Evolutionary conservation across 2,113 vertebrate genomes (phyloP).

Genomic region (Motacilla tschutschensis): DNA sequence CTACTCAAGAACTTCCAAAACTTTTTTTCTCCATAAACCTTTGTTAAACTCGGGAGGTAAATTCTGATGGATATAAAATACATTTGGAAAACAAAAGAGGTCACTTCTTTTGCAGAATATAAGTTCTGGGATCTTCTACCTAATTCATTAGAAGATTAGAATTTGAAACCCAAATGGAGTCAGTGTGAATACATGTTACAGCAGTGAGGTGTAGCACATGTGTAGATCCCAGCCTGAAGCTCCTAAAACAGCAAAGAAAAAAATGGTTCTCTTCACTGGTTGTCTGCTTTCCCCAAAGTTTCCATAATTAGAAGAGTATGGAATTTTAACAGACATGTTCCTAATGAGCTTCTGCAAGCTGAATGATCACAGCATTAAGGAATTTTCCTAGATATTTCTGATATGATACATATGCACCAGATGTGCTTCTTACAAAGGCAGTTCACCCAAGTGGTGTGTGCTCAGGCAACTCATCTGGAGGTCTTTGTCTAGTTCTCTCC

Average conservation of each 20-base stretch:
- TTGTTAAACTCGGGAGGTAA: not conserved
- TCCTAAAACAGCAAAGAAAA: slow-evolving; percentile 14
- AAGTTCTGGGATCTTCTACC: not conserved
- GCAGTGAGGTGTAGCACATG: not conserved
- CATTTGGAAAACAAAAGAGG: not conserved
- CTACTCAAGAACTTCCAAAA: not conserved
- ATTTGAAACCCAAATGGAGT: not conserved
- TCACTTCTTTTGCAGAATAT: not conserved
- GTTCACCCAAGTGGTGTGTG: not conserved
- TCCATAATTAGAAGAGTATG: not conserved
- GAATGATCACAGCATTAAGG: not conserved
- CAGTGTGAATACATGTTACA: not conserved
- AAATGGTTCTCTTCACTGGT: not conserved
- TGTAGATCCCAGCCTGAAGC: not conserved
- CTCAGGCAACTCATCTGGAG: not conserved
- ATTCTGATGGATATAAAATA: not conserved
- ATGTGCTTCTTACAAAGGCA: not conserved
- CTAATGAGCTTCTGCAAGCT: not conserved
- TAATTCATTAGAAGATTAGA: not conserved
- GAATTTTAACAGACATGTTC: not conserved
- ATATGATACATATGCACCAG: not conserved
- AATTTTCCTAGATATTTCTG: not conserved
- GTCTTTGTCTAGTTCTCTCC: not conserved
- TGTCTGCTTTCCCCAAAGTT: not conserved
- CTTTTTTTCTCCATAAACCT: not conserved